phyloP scores from a whole-genome alignment of 2,797 vertebrate species.

The Sus cebifrons region DNA sequence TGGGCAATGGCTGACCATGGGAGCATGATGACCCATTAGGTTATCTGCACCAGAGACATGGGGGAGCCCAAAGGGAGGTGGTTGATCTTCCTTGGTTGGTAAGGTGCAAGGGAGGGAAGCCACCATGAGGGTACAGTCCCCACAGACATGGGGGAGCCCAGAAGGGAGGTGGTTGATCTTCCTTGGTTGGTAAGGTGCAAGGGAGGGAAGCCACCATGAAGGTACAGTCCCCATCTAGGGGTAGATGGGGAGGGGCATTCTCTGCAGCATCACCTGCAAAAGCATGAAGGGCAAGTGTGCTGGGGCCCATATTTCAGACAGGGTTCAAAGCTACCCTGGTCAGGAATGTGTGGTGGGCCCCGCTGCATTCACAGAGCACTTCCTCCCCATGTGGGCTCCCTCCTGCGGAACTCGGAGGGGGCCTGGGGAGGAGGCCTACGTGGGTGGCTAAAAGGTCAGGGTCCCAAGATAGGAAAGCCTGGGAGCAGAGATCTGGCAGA shows the following conservation, averaged over 20 bases:
- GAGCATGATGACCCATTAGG: accelerated
- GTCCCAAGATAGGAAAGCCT: background rate
- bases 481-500: background rate
- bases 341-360: background rate
- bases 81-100: background rate
- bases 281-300: no score
- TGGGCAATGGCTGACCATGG: background rate
- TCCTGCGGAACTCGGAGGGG: background rate
- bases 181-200: background rate
- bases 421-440: no score
- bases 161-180: background rate
- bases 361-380: background rate
- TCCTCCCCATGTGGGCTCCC: background rate
- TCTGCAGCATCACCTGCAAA: background rate
- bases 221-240: background rate
- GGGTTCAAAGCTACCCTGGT: background rate
- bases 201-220: background rate
- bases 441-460: background rate
- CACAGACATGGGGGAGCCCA: accelerated
- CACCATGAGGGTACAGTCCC: accelerated
- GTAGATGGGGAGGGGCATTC: background rate
- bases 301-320: background rate
- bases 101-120: background rate
- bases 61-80: background rate
- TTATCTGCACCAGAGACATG: background rate